Evolutionary conservation across 2,113 vertebrate genomes (phyloP), one percentile per base, ranked within the genome.

Genomic region (Cyphomyrus plagiostoma): DNA sequence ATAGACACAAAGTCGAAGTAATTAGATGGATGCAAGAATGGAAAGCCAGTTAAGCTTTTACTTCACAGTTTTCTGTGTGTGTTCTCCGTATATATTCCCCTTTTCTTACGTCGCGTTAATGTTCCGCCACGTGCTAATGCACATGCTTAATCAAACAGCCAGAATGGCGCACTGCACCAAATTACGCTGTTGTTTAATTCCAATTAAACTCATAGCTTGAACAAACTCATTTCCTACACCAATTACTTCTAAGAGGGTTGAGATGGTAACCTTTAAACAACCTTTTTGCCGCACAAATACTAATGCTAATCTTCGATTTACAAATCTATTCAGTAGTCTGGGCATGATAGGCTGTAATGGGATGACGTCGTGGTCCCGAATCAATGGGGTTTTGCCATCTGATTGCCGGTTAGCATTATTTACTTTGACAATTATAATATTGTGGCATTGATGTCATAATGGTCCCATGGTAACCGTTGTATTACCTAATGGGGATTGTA

Each of bases 191-290:
- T 91, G 92, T 94, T 95, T 93, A 92, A 93, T 93, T 93, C 93
- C 92, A 95, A 93, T 95, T 94, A 94, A 93, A 93, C 89, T 89
- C 89, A 87, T 87, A 90, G 66, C 91, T 90, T 93, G 92, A 92
- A 94, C 93, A 94, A 94, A 95, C 92, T 92, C 17, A 90, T 94
- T 94, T 94, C 92, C 92, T 91, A 93, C 94, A 93, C 91, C 95
- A 94, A 93, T 95, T 94, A 93, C 91, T 90, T 87, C 90, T 87
- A 88, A 90, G 70, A 56, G 52, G 92, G 93, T 94, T 93, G 92
- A 93, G 92, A 92, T 86, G 82, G n/a, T 89, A 93, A 93, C 92
- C 92, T 93, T 92, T 94, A 89, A 93, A 91, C 74, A 90, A 91
- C 89, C 90, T 91, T 86, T 91, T 89, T 66, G 74, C 48, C 2